These are phyloP conservation scores for Aegithalos caudatus DNA, from an alignment of 2,113 vertebrate species.

Conservation along the genomic window DNA sequence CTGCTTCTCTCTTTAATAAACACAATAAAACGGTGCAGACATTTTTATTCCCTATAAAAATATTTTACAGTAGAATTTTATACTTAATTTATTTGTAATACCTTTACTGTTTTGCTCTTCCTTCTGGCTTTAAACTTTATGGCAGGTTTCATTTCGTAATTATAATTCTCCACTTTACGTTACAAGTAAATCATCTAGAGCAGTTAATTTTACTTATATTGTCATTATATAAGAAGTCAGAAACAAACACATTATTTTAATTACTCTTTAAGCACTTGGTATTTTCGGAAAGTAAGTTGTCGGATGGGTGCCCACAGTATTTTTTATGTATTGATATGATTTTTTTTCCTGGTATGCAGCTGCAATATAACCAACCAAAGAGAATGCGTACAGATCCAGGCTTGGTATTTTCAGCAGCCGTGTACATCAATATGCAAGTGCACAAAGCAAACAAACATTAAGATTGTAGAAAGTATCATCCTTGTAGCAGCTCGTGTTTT, in stretches of 20 bases:
- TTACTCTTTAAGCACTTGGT: constrained; percentile 57
- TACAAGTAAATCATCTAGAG: constrained; percentile 59
- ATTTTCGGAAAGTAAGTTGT: constrained; percentile 25
- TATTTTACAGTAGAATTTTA: constrained; percentile 57
- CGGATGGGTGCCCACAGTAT: constrained; percentile 15
- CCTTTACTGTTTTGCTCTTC: constrained; percentile 42
- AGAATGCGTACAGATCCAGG: neutral
- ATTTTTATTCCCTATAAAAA: constrained; percentile 50
- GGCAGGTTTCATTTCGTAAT: constrained; percentile 57
- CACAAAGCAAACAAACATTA: constrained; percentile 17
- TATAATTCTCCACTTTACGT: constrained; percentile 52
- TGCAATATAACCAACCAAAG: neutral
- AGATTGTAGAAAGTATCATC: neutral
- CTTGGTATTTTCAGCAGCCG: neutral
- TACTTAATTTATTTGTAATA: constrained; percentile 58
- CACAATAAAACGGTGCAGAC: constrained; percentile 5
- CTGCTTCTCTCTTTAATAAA: constrained; percentile 26
- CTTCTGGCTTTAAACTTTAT: constrained; percentile 60
- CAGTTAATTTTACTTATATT: constrained; percentile 61
- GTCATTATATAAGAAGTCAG: constrained; percentile 49
- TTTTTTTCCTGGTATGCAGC: neutral
- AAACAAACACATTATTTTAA: constrained; percentile 69
- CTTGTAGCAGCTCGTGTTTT: neutral
- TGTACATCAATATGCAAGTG: neutral
- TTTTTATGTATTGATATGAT: constrained; percentile 43